These are phyloP conservation scores for Platysteira castanea DNA, from an alignment of 2,113 vertebrate genomes.

Conservation along the genomic window DNA sequence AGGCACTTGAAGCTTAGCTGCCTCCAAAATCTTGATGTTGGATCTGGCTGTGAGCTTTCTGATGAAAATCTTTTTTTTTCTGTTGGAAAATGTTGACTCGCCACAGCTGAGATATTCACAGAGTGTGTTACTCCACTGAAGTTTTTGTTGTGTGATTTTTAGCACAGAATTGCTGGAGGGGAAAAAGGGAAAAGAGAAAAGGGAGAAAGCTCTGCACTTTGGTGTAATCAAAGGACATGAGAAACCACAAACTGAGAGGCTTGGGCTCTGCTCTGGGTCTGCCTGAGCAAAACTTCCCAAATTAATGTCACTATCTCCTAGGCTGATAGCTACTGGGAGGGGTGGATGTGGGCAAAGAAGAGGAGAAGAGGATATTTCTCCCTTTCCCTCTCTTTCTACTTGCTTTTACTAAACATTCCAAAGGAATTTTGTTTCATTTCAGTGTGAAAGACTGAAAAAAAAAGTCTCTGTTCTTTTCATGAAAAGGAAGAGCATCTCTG, in stretches of 20 bases:
- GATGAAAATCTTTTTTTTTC: background rate
- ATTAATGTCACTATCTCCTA: background rate
- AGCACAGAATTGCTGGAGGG: background rate
- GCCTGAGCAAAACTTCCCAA: background rate
- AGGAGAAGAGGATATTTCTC: background rate
- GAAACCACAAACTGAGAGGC: background rate
- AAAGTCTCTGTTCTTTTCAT: background rate
- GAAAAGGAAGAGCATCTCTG: background rate
- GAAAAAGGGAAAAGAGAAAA: background rate
- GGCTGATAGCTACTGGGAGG: accelerated
- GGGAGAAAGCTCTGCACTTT: background rate
- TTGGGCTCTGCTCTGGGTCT: background rate
- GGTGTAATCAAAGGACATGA: background rate
- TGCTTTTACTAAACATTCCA: background rate
- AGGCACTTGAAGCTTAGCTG: slow-evolving; percentile 1
- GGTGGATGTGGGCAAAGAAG: background rate
- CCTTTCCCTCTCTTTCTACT: background rate
- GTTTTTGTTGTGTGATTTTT: background rate
- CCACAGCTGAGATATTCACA: background rate
- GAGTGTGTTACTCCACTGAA: background rate
- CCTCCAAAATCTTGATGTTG: background rate
- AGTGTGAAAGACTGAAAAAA: background rate
- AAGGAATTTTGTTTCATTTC: background rate
- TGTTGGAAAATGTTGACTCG: background rate
- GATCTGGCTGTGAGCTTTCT: background rate